A percentile compares a stretch with the other conserved stretches of the same genome.
Evolutionary conservation across 2,797 vertebrate species (phyloP).

Genomic region (Hirundo rustica): DNA sequence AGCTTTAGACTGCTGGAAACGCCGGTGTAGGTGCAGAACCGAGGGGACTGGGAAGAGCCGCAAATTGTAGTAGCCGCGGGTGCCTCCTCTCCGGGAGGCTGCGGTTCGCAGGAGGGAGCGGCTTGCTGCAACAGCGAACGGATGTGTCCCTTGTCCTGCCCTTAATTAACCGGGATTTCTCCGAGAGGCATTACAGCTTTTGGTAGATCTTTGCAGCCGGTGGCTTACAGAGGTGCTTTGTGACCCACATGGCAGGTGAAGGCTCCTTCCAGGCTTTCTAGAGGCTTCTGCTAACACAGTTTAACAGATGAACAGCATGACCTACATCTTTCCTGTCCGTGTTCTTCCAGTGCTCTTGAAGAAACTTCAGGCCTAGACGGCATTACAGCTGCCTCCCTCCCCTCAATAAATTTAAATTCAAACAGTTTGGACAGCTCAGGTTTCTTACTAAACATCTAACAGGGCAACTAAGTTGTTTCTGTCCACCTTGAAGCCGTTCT

Average conservation of each 20-base stretch:
- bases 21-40: background rate
- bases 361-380: background rate
- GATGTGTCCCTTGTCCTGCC: background rate
- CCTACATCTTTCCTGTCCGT: background rate
- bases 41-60: background rate
- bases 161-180: background rate
- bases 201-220: background rate
- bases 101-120: background rate
- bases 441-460: background rate
- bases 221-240: background rate
- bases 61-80: rapidly evolving
- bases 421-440: background rate
- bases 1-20: background rate
- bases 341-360: background rate
- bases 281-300: background rate
- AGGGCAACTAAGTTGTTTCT: background rate
- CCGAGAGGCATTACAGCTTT: rapidly evolving
- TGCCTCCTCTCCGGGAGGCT: background rate
- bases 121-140: rapidly evolving
- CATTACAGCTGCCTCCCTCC: background rate
- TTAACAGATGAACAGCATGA: background rate
- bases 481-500: background rate
- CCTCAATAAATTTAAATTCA: background rate
- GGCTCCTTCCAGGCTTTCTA: background rate
- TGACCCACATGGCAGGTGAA: background rate